A percentile compares a stretch with the other conserved stretches of the same genome.
phyloP scores from a whole-genome alignment of 2,797 vertebrate species.

The Tadarida brasiliensis region DNA sequence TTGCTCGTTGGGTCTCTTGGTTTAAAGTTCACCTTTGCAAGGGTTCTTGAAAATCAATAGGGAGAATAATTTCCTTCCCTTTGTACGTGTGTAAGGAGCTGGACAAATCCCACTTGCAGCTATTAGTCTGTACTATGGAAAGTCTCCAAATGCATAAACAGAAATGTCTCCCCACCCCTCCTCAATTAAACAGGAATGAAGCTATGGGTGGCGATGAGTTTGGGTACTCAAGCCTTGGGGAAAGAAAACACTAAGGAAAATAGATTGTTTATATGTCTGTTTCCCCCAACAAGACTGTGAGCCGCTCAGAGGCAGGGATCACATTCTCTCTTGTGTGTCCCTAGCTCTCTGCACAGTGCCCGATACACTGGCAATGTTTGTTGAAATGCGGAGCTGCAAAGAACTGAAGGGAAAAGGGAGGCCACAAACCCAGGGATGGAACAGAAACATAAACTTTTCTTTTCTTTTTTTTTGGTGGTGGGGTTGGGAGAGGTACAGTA shows the following conservation, averaged over 20 bases:
- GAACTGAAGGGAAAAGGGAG: background rate
- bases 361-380: background rate
- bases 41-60: constrained; percentile 53
- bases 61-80: constrained; percentile 34
- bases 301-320: constrained; percentile 24
- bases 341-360: background rate
- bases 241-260: constrained; percentile 34
- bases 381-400: background rate
- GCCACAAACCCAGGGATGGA: background rate
- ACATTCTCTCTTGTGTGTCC: background rate
- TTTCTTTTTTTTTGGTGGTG: background rate
- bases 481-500: background rate
- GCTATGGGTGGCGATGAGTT: background rate
- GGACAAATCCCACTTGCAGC: constrained; percentile 44
- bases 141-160: constrained; percentile 58
- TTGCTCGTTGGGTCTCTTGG: constrained; percentile 29
- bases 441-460: background rate
- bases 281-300: background rate
- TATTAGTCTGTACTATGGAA: constrained; percentile 6
- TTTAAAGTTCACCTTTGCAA: constrained; percentile 50
- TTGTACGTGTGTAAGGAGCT: constrained; percentile 29
- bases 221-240: background rate
- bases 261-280: background rate
- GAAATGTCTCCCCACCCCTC: background rate
- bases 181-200: constrained; percentile 33